Conservation (phyloP, 2,888 invertebrate species). For the Ornithoptera priamus region DNA sequence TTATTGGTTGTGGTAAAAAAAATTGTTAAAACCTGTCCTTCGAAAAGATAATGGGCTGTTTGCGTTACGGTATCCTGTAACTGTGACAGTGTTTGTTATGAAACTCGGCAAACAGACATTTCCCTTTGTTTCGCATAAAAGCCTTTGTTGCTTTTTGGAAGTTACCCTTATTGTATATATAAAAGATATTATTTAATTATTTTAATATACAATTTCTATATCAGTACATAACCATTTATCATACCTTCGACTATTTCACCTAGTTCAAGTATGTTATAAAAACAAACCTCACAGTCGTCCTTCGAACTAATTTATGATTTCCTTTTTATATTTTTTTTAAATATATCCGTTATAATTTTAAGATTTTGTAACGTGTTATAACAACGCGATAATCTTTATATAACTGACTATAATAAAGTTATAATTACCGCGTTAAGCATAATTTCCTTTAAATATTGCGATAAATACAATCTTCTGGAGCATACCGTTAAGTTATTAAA, state of each 20-base stretch:
- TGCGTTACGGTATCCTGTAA: slow-evolving; percentile 5
- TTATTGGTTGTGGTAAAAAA: neutral
- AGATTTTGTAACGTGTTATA: neutral
- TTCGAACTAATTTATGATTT: neutral
- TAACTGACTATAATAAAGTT: neutral
- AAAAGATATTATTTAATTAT: neutral
- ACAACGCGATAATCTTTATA: neutral
- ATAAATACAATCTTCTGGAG: neutral
- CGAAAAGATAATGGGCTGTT: slow-evolving; percentile 18
- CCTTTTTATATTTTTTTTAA: neutral
- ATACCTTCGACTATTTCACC: neutral
- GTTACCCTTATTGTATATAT: neutral
- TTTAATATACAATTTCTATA: neutral
- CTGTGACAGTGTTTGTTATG: slow-evolving; percentile 19
- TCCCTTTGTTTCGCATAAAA: neutral
- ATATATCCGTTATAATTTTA: neutral
- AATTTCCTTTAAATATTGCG: neutral
- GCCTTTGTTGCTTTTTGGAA: neutral
- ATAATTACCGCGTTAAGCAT: neutral
- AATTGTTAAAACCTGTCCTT: slow-evolving; percentile 12
- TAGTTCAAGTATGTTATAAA: too few relatives aligned
- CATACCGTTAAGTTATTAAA: neutral
- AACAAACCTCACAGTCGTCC: neutral
- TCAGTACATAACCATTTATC: neutral
- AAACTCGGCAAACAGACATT: slow-evolving; percentile 15